Base-by-base conservation (phyloP, 1,140 invertebrate genomes). In the Palaemon carinicauda region DNA sequence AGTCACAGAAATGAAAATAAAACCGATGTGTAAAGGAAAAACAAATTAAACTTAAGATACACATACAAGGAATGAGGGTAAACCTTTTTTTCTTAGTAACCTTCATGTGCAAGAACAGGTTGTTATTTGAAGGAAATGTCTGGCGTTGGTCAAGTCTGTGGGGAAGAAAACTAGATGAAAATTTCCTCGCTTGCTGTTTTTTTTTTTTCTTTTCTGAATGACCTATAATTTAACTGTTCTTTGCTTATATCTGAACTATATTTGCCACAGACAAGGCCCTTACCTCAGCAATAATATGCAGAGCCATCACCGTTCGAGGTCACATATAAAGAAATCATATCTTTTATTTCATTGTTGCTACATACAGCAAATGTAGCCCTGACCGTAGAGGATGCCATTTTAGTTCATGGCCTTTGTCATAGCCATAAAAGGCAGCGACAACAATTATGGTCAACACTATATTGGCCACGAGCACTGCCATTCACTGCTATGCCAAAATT, bases 51-150 rank as follows among this genome's bases (percentile, higher is more conserved):
- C 53, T 81, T 75, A 81, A 87, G 50, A 27, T 74, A 75, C 80
- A 81, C 78, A 87, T 87, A 73, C 77, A 87, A 87, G 85, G 85
- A 87, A 87, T 87, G 85, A 82, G 79, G 85, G 85, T 80, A 27
- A 69, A 81, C 53, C 33, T 81, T 81, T 80, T 53, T 54, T 69
- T 50, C 54, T 31, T 69, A 51, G 51, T 71, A 41, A 27, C 60
- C n/a, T 50, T 50, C 53, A 80, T 75, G 75, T 31, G 53, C 56
- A 75, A 53, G 52, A 50, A 54, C 15, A 50, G 50, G 53, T 41
- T 27, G 27, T 15, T 14, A 53, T 24, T 77, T 33, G 73, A 51
- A 41, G 73, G 33, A 75, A 75, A 21, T 51, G 73, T 41, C 33
- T 21, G 73, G 73, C 33, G 31, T 51, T 41, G 33, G 71, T 56